Evolutionary conservation across 2,888 invertebrate species (phyloP), one percentile per base, ranked within the genome.

Genomic region (Ennomos quercinarius): DNA sequence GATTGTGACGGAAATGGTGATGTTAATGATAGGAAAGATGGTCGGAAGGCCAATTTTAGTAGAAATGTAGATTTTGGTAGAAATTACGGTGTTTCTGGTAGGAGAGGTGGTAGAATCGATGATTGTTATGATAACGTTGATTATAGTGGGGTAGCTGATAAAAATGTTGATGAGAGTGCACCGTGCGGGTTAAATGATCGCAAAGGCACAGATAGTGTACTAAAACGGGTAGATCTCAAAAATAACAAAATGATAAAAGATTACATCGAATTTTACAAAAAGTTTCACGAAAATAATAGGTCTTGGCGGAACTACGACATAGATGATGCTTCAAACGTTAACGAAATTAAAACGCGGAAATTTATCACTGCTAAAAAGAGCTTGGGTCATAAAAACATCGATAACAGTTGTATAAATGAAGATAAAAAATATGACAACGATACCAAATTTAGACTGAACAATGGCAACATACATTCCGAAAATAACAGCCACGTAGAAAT

Each of bases 211-310:
- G 34, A 2, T 36, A 17, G n/a, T n/a, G 5, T 3, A 9, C 8
- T 9, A 35, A 10, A 10, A 10, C 13, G 12, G 2, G 34, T 35
- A 8, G 12, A 35, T 45, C 3, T 27, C 3, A 27, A 27, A 27
- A 27, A 27, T 27, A 13, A 5, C 17, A 36, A 46, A 40, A 46
- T 36, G 40, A 17, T 53, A 10, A 34, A 53, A 41, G 36, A 40
- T 12, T 47, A 54, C 39, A 27, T 47, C 27, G 41, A 41, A 42
- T 54, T 47, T 5, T 37, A 47, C 39, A 41, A 37, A 37, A 54
- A 11, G 10, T 27, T 27, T 2, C 10, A 27, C 9, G 47, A 42
- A 10, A 36, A 11, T 42, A 47, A 37, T 37, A 10, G 2, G 37
- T 13, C 9, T 37, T 37, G 1, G 1, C 38, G 11, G 10, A 3